phyloP scores from a whole-genome alignment of 2,797 vertebrate species.

The Phrynocephalus forsythii region DNA sequence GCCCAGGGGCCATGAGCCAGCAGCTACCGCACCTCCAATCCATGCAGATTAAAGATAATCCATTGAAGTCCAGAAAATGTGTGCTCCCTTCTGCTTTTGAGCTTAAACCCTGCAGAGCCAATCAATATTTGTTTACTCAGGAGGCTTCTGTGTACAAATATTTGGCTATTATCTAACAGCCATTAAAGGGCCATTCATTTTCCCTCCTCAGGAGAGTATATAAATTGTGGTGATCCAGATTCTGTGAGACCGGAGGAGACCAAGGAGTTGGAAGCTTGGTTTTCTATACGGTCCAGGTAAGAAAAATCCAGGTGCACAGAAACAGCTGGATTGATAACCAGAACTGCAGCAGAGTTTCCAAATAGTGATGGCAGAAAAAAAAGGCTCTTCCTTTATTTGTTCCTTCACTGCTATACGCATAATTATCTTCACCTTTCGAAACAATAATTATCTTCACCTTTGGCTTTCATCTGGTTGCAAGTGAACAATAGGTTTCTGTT shows the following conservation, averaged over 20 bases:
- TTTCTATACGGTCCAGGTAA: neutral
- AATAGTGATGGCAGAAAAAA: neutral
- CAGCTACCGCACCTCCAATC: neutral
- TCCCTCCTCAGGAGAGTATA: constrained; percentile 2
- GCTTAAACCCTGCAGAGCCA: neutral
- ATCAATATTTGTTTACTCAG: constrained; percentile 18
- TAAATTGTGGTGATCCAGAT: neutral
- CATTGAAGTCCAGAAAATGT: neutral
- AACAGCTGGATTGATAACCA: neutral
- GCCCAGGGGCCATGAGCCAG: neutral
- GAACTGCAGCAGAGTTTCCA: no score
- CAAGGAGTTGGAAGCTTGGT: neutral
- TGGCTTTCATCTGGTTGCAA: no score
- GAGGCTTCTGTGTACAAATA: constrained; percentile 15
- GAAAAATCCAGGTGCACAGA: neutral
- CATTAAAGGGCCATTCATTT: neutral
- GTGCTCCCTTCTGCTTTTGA: neutral
- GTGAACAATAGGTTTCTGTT: no score
- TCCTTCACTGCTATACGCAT: no score
- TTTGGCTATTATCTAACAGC: neutral
- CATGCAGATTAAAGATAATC: neutral
- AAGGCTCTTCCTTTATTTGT: neutral
- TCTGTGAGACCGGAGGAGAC: neutral
- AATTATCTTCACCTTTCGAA: no score
- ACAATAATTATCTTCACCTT: no score